These are phyloP conservation scores for Ciconia nigra DNA, from an alignment of 2,797 vertebrate genomes.

Conservation along the genomic window DNA sequence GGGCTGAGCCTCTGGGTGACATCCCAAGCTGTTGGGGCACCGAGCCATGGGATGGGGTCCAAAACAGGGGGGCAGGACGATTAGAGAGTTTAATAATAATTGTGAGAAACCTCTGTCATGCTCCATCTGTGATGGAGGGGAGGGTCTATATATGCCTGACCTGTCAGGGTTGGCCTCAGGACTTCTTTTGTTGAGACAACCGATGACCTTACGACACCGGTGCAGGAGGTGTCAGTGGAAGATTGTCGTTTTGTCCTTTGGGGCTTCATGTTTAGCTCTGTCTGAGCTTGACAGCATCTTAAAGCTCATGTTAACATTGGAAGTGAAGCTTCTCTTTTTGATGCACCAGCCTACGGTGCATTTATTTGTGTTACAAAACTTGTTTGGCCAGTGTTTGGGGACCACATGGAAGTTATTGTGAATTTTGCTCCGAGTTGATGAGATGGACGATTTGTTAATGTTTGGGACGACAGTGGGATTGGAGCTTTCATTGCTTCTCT, in stretches of 20 bases:
- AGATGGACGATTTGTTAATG: conserved; percentile 19
- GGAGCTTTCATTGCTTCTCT: background rate
- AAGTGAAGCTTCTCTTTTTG: background rate
- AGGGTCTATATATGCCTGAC: background rate
- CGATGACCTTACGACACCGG: background rate
- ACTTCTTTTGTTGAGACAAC: background rate
- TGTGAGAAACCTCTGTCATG: background rate
- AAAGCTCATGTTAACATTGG: background rate
- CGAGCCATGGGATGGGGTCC: accelerated
- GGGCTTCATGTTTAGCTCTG: background rate
- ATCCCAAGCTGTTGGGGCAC: background rate
- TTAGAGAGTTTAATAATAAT: background rate
- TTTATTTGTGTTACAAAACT: background rate
- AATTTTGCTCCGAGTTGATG: background rate
- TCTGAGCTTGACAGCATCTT: background rate
- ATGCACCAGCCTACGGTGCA: background rate
- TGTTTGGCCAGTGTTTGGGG: background rate
- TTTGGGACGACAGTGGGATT: background rate
- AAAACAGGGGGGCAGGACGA: background rate
- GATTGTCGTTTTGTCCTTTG: background rate
- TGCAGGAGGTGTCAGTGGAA: background rate
- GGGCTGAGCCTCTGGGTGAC: background rate
- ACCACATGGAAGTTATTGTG: background rate
- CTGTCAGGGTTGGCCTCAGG: background rate
- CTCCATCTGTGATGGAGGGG: background rate